Percentiles rank a stretch among this genome's conserved stretches.
Conservation (phyloP, 2,113 vertebrate genomes). For the Pseudorectes ferrugineus region DNA sequence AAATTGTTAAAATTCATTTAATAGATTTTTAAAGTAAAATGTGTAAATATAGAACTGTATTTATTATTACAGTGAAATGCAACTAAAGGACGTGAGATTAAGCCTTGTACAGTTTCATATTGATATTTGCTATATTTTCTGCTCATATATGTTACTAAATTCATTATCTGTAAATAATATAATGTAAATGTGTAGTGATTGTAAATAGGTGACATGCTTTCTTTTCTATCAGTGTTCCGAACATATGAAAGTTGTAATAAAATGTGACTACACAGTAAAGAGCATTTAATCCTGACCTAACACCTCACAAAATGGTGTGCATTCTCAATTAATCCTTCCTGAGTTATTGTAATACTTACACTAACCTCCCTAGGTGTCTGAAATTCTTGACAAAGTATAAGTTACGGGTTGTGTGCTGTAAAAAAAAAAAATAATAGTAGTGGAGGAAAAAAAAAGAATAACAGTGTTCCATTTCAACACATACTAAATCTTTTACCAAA, state of each 20-base stretch:
- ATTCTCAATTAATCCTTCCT: background rate
- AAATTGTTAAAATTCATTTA: slow-evolving; percentile 73
- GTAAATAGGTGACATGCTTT: slow-evolving; percentile 76
- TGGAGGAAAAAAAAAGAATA: background rate
- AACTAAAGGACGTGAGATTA: slow-evolving; percentile 67
- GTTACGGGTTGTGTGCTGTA: background rate
- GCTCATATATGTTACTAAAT: slow-evolving; percentile 66
- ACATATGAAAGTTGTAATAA: slow-evolving; percentile 79
- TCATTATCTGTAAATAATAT: slow-evolving; percentile 76
- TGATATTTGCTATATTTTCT: slow-evolving; percentile 67
- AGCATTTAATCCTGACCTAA: slow-evolving; percentile 25
- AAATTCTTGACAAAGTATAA: background rate
- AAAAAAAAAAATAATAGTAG: background rate
- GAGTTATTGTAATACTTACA: background rate
- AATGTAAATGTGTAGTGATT: slow-evolving; percentile 78
- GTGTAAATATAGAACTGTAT: slow-evolving; percentile 87
- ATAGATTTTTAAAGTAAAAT: slow-evolving; percentile 75
- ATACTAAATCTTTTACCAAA: background rate
- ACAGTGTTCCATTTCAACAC: background rate
- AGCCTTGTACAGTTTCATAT: slow-evolving; percentile 74
- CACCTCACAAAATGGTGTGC: background rate
- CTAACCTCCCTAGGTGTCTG: background rate
- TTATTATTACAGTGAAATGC: slow-evolving; percentile 79
- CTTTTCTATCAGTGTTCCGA: slow-evolving; percentile 74
- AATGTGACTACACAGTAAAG: slow-evolving; percentile 65